A percentile compares a stretch with the other conserved stretches of the same genome.
Conservation (phyloP, 1,140 invertebrate species). For the Diplogasteroides magnus region DNA sequence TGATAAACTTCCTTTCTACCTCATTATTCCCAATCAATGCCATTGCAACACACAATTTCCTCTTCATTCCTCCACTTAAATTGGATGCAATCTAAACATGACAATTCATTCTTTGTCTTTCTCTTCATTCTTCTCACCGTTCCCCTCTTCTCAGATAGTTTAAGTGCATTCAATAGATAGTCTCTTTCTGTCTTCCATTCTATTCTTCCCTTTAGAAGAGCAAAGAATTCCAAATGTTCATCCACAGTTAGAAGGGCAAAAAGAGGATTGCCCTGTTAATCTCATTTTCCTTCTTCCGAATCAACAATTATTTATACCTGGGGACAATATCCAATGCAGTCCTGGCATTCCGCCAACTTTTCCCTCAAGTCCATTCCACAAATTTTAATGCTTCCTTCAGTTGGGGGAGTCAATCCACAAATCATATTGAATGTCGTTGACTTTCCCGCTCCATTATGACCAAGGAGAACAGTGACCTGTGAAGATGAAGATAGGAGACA, state of each 20-base stretch:
- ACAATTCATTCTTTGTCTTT: not conserved
- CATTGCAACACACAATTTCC: conserved; percentile 70
- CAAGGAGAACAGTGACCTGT: conserved; percentile 58
- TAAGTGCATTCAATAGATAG: conserved; percentile 12
- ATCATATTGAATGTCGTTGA: conserved; percentile 37
- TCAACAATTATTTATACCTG: too few relatives aligned
- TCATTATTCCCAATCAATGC: conserved; percentile 57
- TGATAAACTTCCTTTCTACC: too few relatives aligned
- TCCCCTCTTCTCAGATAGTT: conserved; percentile 17
- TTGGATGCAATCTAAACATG: conserved; percentile 27
- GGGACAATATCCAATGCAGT: conserved; percentile 28
- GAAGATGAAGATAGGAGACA: too few relatives aligned
- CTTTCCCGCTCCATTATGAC: conserved; percentile 54
- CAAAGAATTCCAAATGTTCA: conserved; percentile 27
- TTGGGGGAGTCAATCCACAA: conserved; percentile 28
- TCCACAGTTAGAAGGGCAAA: conserved; percentile 25
- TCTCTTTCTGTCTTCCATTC: conserved; percentile 16
- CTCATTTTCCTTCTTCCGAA: too few relatives aligned
- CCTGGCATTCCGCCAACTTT: conserved; percentile 5
- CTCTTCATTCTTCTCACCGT: conserved; percentile 18
- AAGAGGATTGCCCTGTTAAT: conserved; percentile 60
- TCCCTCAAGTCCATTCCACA: conserved; percentile 9
- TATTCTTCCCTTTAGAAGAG: conserved; percentile 27
- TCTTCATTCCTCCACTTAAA: conserved; percentile 75
- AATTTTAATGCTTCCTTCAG: conserved; percentile 24